These are phyloP conservation scores for Noctua janthina DNA, from an alignment of 2,888 invertebrate species.

Conservation along the genomic window DNA sequence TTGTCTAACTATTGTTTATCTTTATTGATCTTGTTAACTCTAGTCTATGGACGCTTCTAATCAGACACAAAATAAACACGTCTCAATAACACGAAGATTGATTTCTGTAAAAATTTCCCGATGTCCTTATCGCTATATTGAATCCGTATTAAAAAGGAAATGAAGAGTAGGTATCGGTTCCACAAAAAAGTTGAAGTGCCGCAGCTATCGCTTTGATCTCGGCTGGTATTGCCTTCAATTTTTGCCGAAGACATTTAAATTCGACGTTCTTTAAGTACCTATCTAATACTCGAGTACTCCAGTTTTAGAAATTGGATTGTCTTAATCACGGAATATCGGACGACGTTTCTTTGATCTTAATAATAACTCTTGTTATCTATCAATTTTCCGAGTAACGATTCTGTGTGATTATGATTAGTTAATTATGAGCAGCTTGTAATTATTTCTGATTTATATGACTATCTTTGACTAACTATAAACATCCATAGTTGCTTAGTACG, in stretches of 20 bases:
- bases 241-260: slow-evolving; percentile 77
- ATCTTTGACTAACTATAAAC: not conserved
- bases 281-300: slow-evolving; percentile 68
- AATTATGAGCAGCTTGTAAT: slow-evolving; percentile 19
- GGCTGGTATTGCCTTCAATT: slow-evolving; percentile 76
- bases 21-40: slow-evolving; percentile 68
- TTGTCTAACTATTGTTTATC: slow-evolving; percentile 72
- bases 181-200: slow-evolving; percentile 78
- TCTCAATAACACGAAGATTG: slow-evolving; percentile 67
- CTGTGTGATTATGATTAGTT: slow-evolving; percentile 20
- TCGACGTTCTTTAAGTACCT: slow-evolving; percentile 72
- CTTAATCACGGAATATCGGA: slow-evolving; percentile 68
- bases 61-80: slow-evolving; percentile 62
- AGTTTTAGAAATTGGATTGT: slow-evolving; percentile 74
- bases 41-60: slow-evolving; percentile 50
- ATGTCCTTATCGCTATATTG: slow-evolving; percentile 80
- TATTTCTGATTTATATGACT: not conserved
- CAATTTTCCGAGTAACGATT: slow-evolving; percentile 30
- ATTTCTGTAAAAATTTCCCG: slow-evolving; percentile 70
- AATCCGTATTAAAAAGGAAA: slow-evolving; percentile 82
- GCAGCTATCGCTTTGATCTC: slow-evolving; percentile 79
- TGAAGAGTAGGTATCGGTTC: slow-evolving; percentile 80
- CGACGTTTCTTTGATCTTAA: slow-evolving; percentile 57
- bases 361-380: slow-evolving; percentile 51
- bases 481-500: not conserved